Conservation (phyloP, 2,888 invertebrate genomes). For the Euphydryas editha region DNA sequence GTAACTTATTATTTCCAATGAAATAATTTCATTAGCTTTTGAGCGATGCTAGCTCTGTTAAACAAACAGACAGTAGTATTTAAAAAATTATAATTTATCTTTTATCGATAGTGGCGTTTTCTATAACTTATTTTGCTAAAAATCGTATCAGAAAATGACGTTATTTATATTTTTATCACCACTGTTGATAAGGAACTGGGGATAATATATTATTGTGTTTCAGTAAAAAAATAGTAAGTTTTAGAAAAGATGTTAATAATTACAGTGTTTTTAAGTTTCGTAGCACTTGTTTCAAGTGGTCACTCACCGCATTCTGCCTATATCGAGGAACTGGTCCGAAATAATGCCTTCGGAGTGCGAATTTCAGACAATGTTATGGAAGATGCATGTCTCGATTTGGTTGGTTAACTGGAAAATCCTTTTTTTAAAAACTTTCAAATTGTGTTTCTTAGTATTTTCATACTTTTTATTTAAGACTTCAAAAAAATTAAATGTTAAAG, state of each 20-base stretch:
- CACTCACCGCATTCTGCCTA: conserved; percentile 57
- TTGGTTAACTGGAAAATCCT: background rate
- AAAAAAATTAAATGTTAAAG: too few species aligned
- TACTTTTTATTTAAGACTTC: too few species aligned
- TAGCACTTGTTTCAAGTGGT: conserved; percentile 44
- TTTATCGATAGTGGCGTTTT: background rate
- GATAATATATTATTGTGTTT: background rate
- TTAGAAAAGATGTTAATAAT: conserved; percentile 12
- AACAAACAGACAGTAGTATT: too few species aligned
- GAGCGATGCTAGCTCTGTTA: too few species aligned
- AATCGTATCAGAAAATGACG: background rate
- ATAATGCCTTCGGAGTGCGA: conserved; percentile 38
- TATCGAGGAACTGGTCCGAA: conserved; percentile 47
- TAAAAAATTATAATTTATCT: too few species aligned
- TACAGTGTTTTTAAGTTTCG: background rate
- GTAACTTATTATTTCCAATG: too few species aligned
- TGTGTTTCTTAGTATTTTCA: too few species aligned
- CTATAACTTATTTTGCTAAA: background rate
- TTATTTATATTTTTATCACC: background rate
- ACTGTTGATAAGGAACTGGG: background rate
- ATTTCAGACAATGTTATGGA: conserved; percentile 43
- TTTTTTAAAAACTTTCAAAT: too few species aligned
- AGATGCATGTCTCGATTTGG: background rate
- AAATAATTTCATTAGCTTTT: too few species aligned
- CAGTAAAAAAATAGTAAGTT: background rate